Base-by-base conservation (phyloP, 37 sponge, comb jelly and placozoan species). In the Haliclona indistincta region DNA sequence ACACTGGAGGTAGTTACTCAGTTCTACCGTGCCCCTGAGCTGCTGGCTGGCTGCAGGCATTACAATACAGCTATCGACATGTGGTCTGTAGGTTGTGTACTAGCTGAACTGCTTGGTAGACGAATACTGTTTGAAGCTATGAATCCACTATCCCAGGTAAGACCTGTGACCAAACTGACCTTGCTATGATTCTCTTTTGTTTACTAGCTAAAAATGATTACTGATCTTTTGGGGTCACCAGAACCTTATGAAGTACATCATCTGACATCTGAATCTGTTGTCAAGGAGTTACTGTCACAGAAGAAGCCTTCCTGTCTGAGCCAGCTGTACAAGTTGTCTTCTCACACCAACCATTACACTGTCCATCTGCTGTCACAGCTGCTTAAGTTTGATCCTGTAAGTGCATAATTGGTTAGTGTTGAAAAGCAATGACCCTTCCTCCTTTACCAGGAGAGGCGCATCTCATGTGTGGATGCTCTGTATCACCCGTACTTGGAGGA, bases 1-100 rank as follows among this genome's bases (percentile, higher is more conserved):
- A 94, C 95, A 26, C 68, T 86, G 73, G 95, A 94, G 76, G 95
- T 94, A 23, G 95, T 94, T 20, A 94, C 95, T 15, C 95, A 89
- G 84, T 94, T 83, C 64, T 94, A 94, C 71, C 63, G 95, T 10
- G 95, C 95, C 35, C 95, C 95, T 33, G 95, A 94, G 67, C 64
- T 94, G 23, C 63, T 94, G 70, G 88, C 91, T 64, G 95, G 91
- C 29, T 94, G 88, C 62, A 72, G 77, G 44, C 95, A 94, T 38
- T 94, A 94, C 62, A 88, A 72, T 43, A 73, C 87, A 20, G 95
- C 78, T 43, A 90, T 94, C 37, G 95, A 94, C 69, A 89, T 94
- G 81, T 94, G 95, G 95, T 80, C 95, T 43, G 86, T 94, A 36
- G 95, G 95, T 22, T 94, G 95, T 45, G 82, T 94, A 19, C 79